Percentiles rank a stretch among this genome's conserved stretches.
Evolutionary conservation across 2,888 invertebrate species (phyloP).

Genomic region (Pseudococcus longispinus): DNA sequence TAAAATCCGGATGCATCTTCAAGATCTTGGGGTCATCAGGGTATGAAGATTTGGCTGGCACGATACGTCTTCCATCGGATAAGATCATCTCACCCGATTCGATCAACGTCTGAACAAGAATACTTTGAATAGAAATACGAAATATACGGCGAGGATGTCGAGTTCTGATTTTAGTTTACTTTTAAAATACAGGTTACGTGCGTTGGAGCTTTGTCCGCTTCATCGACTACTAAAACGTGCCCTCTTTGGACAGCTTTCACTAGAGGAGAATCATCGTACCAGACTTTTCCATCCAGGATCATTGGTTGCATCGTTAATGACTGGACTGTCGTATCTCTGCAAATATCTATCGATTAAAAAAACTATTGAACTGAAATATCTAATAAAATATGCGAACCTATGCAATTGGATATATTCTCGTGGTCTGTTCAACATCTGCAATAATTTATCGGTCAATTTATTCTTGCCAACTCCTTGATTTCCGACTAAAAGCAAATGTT

Average conservation of each 20-base stretch:
- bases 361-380: neutral
- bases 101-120: slow-evolving; percentile 73
- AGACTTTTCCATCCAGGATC: slow-evolving; percentile 84
- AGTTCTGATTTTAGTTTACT: slow-evolving; percentile 60
- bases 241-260: slow-evolving; percentile 90
- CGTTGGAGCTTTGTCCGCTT: slow-evolving; percentile 97
- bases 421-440: slow-evolving; percentile 86
- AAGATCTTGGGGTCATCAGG: slow-evolving; percentile 67
- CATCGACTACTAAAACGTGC: slow-evolving; percentile 91
- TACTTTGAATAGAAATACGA: neutral
- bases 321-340: slow-evolving; percentile 92
- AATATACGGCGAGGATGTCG: neutral
- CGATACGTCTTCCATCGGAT: slow-evolving; percentile 90
- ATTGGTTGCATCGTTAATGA: slow-evolving; percentile 91
- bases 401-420: slow-evolving; percentile 90
- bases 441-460: slow-evolving; percentile 89
- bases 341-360: slow-evolving; percentile 24
- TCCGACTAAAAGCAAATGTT: slow-evolving; percentile 92
- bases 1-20: slow-evolving; percentile 87
- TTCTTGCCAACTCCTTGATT: slow-evolving; percentile 99
- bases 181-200: slow-evolving; percentile 96
- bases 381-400: slow-evolving; percentile 61
- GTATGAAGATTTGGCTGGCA: slow-evolving; percentile 65
- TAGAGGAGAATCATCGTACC: slow-evolving; percentile 92
- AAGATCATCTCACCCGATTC: slow-evolving; percentile 95